phyloP scores from a whole-genome alignment of 2,888 invertebrate species.

The Syritta pipiens region DNA sequence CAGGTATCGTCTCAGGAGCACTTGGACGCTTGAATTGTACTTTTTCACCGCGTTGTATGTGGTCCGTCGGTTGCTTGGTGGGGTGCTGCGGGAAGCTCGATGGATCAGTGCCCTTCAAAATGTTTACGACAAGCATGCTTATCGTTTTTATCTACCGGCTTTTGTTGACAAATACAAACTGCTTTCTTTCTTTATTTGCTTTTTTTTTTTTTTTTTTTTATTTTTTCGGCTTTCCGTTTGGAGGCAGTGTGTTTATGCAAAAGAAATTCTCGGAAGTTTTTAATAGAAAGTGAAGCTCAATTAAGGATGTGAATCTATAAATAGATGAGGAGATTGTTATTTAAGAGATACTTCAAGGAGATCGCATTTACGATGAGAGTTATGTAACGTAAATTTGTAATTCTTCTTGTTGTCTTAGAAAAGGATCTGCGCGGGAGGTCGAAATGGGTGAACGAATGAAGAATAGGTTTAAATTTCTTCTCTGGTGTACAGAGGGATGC shows the following conservation, averaged over 20 bases:
- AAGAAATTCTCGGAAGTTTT: not conserved
- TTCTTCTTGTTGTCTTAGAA: not conserved
- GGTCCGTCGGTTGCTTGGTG: no score
- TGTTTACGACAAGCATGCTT: constrained; percentile 21
- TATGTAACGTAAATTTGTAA: constrained; percentile 16
- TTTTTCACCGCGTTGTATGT: no score
- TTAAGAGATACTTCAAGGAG: constrained; percentile 4
- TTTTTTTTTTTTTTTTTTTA: not conserved
- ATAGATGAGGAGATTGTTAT: constrained; percentile 21
- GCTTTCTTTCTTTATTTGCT: not conserved
- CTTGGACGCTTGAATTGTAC: no score
- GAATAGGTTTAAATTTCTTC: no score
- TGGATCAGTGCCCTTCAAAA: constrained; percentile 25
- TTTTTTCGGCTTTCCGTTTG: not conserved
- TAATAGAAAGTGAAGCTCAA: constrained; percentile 12
- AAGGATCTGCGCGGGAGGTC: not conserved
- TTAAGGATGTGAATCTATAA: constrained; percentile 32
- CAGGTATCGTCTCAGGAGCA: no score
- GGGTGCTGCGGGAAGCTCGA: no score
- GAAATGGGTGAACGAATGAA: no score
- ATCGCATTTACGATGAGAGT: constrained; percentile 2
- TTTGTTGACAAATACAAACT: constrained; percentile 51
- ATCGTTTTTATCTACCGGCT: constrained; percentile 49
- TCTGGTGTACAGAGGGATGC: no score
- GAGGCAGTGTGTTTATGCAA: not conserved